phyloP scores from a whole-genome alignment of 2,113 vertebrate species.

The Myocastor coypus region DNA sequence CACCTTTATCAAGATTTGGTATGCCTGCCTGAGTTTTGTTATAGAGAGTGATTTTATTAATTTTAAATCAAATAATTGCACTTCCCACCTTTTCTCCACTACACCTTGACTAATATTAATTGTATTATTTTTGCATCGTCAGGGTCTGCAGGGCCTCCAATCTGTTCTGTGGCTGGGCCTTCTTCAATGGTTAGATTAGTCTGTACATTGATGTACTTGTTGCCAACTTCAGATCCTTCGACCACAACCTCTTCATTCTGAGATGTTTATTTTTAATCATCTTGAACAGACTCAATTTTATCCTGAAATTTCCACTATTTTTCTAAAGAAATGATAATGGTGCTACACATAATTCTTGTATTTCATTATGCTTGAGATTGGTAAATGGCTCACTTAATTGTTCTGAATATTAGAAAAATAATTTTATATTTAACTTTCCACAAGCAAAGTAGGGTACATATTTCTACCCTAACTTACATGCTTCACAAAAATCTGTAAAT shows the following conservation, averaged over 20 bases:
- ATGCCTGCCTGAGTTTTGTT: not conserved
- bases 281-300: not conserved
- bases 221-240: not conserved
- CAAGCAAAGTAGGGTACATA: not conserved
- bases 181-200: not conserved
- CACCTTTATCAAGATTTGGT: not conserved
- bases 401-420: not conserved
- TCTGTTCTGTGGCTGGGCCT: not conserved
- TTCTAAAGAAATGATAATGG: not conserved
- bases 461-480: not conserved
- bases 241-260: not conserved
- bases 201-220: not conserved
- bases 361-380: not conserved
- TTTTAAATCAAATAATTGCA: constrained; percentile 11
- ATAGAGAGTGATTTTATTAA: not conserved
- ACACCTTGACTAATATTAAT: constrained; percentile 2
- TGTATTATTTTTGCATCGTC: constrained; percentile 16
- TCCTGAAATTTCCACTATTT: not conserved
- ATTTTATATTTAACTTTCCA: not conserved
- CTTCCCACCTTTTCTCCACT: not conserved
- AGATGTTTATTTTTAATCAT: not conserved
- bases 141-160: not conserved
- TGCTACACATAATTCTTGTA: not conserved
- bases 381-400: not conserved
- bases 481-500: not conserved